Percentiles rank a stretch among this genome's conserved stretches.
Conservation (phyloP, 2,888 invertebrate genomes). For the Lepidochrysops patricia region DNA sequence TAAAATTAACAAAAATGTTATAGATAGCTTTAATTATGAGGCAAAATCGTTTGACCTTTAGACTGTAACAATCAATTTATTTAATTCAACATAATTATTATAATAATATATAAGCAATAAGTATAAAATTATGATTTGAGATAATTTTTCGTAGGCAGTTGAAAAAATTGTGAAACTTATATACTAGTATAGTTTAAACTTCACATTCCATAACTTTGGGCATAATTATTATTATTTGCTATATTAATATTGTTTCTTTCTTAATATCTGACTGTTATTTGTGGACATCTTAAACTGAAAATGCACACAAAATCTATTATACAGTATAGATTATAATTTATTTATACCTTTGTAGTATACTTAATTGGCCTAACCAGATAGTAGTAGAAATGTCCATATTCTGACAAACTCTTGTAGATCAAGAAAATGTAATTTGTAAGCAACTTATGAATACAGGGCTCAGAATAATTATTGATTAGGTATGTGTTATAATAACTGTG, state of each 20-base stretch:
- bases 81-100: neutral
- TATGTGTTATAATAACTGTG: neutral
- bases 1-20: conserved; percentile 1
- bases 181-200: neutral
- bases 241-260: no score
- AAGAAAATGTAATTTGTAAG: neutral
- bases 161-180: neutral
- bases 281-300: no score
- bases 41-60: neutral
- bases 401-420: neutral
- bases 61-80: no score
- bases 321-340: neutral
- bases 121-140: no score
- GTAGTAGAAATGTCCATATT: neutral
- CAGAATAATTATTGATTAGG: no score
- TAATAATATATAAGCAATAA: neutral
- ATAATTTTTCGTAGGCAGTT: no score
- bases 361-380: neutral
- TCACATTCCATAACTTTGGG: neutral
- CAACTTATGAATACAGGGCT: neutral
- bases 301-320: neutral
- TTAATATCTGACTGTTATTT: no score
- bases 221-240: neutral
- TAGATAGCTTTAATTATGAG: neutral
- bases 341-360: neutral